Percentiles rank a stretch among this genome's conserved stretches.
Evolutionary conservation across 2,113 vertebrate species (phyloP).

Genomic region (Irena cyanogastra): DNA sequence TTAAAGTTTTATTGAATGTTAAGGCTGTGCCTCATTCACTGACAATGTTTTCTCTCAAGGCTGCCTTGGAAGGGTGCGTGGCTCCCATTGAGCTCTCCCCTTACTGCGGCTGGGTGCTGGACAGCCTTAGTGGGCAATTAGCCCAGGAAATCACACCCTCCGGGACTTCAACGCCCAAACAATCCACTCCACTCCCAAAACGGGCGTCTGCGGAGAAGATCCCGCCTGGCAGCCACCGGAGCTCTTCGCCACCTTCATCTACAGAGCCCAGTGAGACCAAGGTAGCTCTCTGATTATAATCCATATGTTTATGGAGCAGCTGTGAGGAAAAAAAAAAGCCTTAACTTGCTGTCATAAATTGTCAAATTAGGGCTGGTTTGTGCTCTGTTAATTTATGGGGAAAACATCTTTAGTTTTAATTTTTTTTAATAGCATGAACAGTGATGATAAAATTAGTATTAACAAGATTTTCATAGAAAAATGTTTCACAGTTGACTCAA

Average conservation of each 20-base stretch:
- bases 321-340: background rate
- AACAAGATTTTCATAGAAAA: background rate
- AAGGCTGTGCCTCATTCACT: rapidly evolving
- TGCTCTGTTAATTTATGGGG: background rate
- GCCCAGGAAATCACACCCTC: background rate
- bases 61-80: conserved; percentile 63
- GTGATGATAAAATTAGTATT: background rate
- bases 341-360: background rate
- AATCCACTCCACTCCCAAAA: background rate
- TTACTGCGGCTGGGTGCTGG: conserved; percentile 72
- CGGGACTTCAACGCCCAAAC: background rate
- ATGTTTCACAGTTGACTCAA: background rate
- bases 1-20: background rate
- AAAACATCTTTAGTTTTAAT: background rate
- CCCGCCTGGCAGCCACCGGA: background rate
- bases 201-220: background rate
- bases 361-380: background rate
- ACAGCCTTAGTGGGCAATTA: background rate
- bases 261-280: background rate
- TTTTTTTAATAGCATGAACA: background rate
- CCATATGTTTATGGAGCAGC: background rate
- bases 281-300: conserved; percentile 12
- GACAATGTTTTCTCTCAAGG: conserved; percentile 16
- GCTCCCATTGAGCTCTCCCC: conserved; percentile 60
- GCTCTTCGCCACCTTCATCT: background rate